These are phyloP conservation scores for Dicyrtoma fusca DNA, from an alignment of 2,888 invertebrate species.

Conservation along the genomic window DNA sequence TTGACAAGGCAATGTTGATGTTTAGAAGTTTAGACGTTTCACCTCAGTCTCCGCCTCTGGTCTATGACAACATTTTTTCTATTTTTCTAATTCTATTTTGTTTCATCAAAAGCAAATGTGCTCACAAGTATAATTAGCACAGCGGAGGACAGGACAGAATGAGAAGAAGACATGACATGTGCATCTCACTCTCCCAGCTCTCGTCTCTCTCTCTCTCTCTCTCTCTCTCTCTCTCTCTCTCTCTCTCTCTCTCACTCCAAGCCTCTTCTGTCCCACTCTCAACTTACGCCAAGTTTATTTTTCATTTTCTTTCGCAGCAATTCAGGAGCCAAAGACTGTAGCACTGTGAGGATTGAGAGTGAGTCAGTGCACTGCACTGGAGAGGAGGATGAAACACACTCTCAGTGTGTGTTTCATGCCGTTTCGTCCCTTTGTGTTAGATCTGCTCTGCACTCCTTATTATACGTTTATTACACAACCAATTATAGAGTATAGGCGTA, in stretches of 20 bases:
- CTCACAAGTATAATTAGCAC: constrained; percentile 27
- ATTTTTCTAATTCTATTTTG: not conserved
- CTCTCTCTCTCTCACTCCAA: not conserved
- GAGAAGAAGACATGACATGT: not conserved
- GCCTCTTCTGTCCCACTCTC: not conserved
- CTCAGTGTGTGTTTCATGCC: constrained; percentile 15
- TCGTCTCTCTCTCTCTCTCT: not conserved
- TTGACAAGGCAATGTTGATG: constrained; percentile 2
- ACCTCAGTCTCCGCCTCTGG: not conserved
- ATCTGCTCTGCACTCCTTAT: not conserved
- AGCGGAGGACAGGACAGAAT: not conserved
- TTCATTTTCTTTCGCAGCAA: too few species aligned
- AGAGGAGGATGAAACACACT: not conserved
- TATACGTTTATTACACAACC: too few species aligned
- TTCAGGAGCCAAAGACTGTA: not conserved
- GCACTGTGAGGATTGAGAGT: not conserved
- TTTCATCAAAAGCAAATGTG: constrained; percentile 24
- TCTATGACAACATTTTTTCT: not conserved
- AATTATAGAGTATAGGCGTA: too few species aligned
- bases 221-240: not conserved
- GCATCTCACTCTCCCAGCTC: too few species aligned
- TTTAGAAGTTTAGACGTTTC: not conserved
- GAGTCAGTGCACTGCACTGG: not conserved
- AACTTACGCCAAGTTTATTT: too few species aligned
- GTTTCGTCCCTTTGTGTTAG: too few species aligned